These are phyloP conservation scores for Heterotis niloticus DNA, from an alignment of 2,113 vertebrate species.

Conservation along the genomic window DNA sequence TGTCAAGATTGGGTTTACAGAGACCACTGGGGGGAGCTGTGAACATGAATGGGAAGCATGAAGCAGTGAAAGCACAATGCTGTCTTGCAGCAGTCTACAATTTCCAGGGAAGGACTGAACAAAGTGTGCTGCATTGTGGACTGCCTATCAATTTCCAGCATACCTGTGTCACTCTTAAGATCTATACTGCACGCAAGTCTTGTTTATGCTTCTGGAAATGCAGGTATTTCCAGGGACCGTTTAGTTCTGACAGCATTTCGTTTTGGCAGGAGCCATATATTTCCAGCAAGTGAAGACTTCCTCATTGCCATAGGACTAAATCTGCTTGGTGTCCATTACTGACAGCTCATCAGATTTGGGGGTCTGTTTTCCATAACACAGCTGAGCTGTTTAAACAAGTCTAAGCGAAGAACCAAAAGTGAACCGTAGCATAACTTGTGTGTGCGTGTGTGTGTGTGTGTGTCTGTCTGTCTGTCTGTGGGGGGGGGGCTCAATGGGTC, in stretches of 20 bases:
- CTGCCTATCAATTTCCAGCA: background rate
- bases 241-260: background rate
- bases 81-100: background rate
- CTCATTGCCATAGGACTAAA: background rate
- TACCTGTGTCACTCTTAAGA: background rate
- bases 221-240: no score
- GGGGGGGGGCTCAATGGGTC: no score
- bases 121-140: constrained; percentile 4
- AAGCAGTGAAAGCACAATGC: background rate
- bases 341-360: no score
- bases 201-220: background rate
- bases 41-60: background rate
- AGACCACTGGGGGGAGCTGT: constrained; percentile 39
- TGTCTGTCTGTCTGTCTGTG: no score
- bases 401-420: no score
- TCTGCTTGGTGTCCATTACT: background rate
- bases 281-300: background rate
- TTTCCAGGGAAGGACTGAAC: background rate
- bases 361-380: no score
- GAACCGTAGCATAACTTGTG: background rate
- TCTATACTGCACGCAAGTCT: background rate
- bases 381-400: no score
- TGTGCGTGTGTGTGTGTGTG: no score
- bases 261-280: background rate
- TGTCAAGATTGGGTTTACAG: background rate